Conservation (phyloP, 2,113 vertebrate genomes). For the Dasyurus viverrinus region DNA sequence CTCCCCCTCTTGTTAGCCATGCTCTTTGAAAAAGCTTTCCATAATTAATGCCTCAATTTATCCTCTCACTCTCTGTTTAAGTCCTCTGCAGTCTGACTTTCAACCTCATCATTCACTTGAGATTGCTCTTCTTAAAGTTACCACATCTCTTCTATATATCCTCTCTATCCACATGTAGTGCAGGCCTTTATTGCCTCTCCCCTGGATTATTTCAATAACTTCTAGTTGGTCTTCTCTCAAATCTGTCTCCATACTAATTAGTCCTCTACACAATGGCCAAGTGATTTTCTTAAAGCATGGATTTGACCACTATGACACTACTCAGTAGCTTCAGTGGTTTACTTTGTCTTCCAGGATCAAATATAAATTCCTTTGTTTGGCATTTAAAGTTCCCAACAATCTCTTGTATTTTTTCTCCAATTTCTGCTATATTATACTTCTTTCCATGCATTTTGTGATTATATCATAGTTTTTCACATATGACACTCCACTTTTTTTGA, state of each 20-base stretch:
- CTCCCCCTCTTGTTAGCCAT: neutral
- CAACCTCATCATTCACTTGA: neutral
- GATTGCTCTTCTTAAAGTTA: neutral
- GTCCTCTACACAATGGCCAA: neutral
- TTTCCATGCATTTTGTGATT: neutral
- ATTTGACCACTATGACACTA: neutral
- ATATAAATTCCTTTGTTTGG: neutral
- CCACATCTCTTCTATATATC: too few species aligned
- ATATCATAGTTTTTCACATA: neutral
- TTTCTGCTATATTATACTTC: neutral
- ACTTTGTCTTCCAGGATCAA: neutral
- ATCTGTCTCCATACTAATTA: neutral
- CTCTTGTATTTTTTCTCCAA: neutral
- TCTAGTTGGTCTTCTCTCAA: neutral
- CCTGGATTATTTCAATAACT: neutral
- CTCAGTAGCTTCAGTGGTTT: neutral
- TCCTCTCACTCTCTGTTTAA: neutral
- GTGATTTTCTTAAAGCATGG: conserved; percentile 3
- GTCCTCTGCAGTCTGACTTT: neutral
- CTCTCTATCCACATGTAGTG: neutral
- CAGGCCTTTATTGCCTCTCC: neutral
- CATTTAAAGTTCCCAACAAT: neutral
- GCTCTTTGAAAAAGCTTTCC: neutral
- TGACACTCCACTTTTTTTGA: neutral
- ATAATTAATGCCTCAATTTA: neutral